Percentiles rank a stretch among this genome's conserved stretches.
Evolutionary conservation across 2,888 invertebrate genomes (phyloP).

Genomic region (Heliconius cydno): DNA sequence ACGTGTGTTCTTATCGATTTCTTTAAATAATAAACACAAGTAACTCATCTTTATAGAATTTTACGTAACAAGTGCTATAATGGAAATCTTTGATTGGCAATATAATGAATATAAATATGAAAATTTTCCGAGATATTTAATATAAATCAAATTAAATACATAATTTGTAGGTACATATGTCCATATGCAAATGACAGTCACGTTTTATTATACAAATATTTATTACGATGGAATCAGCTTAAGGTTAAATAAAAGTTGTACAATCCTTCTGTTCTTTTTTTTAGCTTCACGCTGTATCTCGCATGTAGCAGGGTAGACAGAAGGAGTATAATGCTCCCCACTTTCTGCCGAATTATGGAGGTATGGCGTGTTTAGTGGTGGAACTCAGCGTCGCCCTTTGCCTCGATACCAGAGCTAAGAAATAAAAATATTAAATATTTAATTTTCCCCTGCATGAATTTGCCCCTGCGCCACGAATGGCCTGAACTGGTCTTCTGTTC

Average conservation of each 20-base stretch:
- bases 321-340: too few species aligned
- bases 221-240: conserved; percentile 2
- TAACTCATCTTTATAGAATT: not conserved
- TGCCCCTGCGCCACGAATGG: too few species aligned
- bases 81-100: not conserved
- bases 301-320: too few species aligned
- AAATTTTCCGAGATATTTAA: conserved; percentile 1
- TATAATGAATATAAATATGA: conserved; percentile 14
- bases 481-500: conserved; percentile 2
- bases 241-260: conserved; percentile 22
- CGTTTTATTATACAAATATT: conserved; percentile 13
- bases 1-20: too few species aligned
- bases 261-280: conserved; percentile 24
- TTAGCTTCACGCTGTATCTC: too few species aligned
- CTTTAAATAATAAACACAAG: too few species aligned
- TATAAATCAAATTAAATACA: conserved; percentile 4
- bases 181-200: conserved; percentile 24
- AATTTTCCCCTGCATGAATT: too few species aligned
- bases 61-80: not conserved
- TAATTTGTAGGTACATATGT: not conserved
- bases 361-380: too few species aligned
- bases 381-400: too few species aligned
- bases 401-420: too few species aligned
- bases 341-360: too few species aligned
- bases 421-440: too few species aligned